Evolutionary conservation across 2,113 vertebrate species (phyloP).

Genomic region (Brachyhypopomus occidentalis): DNA sequence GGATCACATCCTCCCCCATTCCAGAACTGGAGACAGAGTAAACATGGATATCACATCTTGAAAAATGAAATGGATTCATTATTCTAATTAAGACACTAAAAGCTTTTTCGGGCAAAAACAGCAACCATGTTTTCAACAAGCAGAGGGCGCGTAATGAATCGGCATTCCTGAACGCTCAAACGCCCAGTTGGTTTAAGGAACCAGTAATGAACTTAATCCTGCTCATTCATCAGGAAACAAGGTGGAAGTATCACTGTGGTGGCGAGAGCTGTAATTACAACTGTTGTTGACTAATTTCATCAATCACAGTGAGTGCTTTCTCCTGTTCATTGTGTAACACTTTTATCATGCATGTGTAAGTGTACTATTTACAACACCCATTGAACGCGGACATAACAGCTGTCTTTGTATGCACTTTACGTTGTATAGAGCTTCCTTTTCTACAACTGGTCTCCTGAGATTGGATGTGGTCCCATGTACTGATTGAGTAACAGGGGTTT

Average conservation of each 20-base stretch:
- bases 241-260: conserved; percentile 34
- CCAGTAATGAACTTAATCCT: conserved; percentile 46
- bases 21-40: conserved; percentile 8
- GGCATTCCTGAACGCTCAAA: conserved; percentile 1
- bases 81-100: conserved; percentile 28
- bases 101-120: background rate
- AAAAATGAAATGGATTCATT: background rate
- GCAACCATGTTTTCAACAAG: background rate
- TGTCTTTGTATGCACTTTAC: background rate
- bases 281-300: conserved; percentile 42
- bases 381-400: background rate
- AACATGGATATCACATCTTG: background rate
- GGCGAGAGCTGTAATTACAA: conserved; percentile 41
- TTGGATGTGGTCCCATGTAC: background rate
- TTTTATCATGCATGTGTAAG: background rate
- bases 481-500: too few species aligned
- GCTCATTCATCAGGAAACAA: conserved; percentile 29
- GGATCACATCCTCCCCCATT: background rate
- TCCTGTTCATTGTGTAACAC: background rate
- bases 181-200: conserved; percentile 16
- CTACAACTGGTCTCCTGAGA: too few species aligned
- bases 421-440: background rate
- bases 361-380: background rate
- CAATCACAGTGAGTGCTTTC: conserved; percentile 3
- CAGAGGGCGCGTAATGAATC: background rate